A percentile compares a stretch with the other conserved stretches of the same genome.
Evolutionary conservation across 2,797 vertebrate species (phyloP).

Genomic region (Pipistrellus kuhlii): DNA sequence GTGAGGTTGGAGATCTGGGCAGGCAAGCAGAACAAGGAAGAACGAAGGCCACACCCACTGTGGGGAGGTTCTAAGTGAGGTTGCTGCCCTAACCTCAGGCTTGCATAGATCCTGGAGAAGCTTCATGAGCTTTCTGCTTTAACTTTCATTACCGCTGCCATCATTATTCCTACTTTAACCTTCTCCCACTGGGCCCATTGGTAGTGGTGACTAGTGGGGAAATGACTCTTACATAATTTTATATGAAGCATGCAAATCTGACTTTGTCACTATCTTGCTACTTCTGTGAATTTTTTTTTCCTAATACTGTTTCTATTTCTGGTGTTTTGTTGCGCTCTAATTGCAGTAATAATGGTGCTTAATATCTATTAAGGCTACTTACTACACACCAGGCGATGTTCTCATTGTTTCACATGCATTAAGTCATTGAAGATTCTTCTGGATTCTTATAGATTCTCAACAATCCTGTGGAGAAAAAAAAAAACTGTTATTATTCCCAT

Average conservation of each 20-base stretch:
- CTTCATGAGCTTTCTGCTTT: neutral
- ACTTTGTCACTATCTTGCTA: constrained; percentile 12
- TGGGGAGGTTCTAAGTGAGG: neutral
- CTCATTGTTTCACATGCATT: constrained; percentile 3
- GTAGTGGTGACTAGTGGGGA: neutral
- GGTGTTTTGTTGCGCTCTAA: neutral
- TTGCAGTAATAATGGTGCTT: neutral
- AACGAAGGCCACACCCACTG: neutral
- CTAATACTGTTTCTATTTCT: constrained; percentile 43
- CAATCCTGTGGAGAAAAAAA: neutral
- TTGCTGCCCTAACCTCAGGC: neutral
- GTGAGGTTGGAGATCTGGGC: too few species aligned
- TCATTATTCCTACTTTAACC: neutral
- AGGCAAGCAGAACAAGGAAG: too few species aligned
- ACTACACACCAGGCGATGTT: constrained; percentile 22
- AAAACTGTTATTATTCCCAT: constrained; percentile 48
- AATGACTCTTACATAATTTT: neutral
- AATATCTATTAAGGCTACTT: constrained; percentile 58
- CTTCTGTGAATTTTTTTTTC: constrained; percentile 30
- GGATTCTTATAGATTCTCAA: neutral
- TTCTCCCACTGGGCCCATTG: neutral
- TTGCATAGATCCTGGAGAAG: neutral
- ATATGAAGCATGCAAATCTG: neutral
- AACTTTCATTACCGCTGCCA: neutral
- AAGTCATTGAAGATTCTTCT: neutral